Evolutionary conservation across 2,888 invertebrate genomes (phyloP), one percentile per base, ranked within the genome.

Genomic region (Bellardia bayeri): DNA sequence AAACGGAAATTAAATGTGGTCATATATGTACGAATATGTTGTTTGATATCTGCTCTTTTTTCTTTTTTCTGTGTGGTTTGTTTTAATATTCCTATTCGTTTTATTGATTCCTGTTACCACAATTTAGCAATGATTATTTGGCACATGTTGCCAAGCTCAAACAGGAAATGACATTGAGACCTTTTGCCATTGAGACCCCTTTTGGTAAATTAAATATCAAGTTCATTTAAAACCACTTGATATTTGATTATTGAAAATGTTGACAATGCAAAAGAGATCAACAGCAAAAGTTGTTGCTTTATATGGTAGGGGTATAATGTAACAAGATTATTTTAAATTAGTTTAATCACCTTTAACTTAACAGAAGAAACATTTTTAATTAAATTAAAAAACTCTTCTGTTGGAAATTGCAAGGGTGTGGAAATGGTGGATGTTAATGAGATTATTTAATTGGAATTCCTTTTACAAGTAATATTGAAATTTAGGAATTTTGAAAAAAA

Each of bases 1-100:
- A 71, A 85, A 82, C 85, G 87, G 87, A 87, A 87, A 87, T 87
- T 82, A 87, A 87, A 82, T 87, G 85, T 78, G 85, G 82, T 87
- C 79, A 75, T 78, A 74, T 74, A 54, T 23, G 6, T 66, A 2
- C 3, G 42, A 3, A 11, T 42, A 5, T 23, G 16, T 11, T 58
- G 37, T 4, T 37, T 37, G 37, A 3, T 58, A 45, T 7, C 30
- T 51, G 16, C 4, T 51, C 54, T 0, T 40, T 30, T 40, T 30
- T 5, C 33, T n/a, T 54, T 3, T 6, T 45, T 13, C 11, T 63
- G 51, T 85, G 85, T 23, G 80, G 80, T 80, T 85, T 85, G 11
- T 11, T 42, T 61, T 7, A 51, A 4, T 8, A 61, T 40, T 64
- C 16, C 42, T 5, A 45, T 42, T 42, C 68, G 2, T 69, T 42